Percentiles rank a stretch among this genome's conserved stretches.
These are phyloP conservation scores for Bubo scandiacus DNA, from an alignment of 2,113 vertebrate species.

Conservation along the genomic window DNA sequence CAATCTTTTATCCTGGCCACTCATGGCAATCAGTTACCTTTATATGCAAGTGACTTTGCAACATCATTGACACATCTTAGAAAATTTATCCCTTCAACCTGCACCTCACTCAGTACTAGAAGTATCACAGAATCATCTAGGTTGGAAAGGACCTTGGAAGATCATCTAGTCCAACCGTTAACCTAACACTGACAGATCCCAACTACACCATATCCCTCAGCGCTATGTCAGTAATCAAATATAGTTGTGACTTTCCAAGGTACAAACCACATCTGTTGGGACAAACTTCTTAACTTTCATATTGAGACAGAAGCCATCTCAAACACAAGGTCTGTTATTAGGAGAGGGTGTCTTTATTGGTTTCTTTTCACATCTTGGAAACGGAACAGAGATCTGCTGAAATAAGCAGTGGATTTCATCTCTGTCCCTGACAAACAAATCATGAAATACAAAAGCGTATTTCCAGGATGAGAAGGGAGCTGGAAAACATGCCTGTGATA, in stretches of 20 bases:
- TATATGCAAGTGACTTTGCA: not conserved
- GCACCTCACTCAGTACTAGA: not conserved
- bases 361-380: not conserved
- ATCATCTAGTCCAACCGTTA: too few relatives aligned
- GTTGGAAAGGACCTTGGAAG: too few relatives aligned
- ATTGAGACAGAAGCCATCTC: not conserved
- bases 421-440: not conserved
- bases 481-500: not conserved
- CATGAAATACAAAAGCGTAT: not conserved
- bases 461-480: not conserved
- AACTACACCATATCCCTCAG: too few relatives aligned
- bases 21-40: not conserved
- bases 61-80: not conserved
- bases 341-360: not conserved
- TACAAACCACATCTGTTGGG: not conserved
- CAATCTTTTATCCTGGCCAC: fast-evolving
- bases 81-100: not conserved
- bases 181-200: too few relatives aligned
- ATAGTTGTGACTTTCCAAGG: not conserved
- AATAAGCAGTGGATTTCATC: not conserved
- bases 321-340: not conserved
- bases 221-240: not conserved
- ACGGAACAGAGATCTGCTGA: not conserved
- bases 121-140: not conserved
- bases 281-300: not conserved